Evolutionary conservation across 2,113 vertebrate genomes (phyloP), one percentile per base, ranked within the genome.

Genomic region (Pseudonaja textilis): DNA sequence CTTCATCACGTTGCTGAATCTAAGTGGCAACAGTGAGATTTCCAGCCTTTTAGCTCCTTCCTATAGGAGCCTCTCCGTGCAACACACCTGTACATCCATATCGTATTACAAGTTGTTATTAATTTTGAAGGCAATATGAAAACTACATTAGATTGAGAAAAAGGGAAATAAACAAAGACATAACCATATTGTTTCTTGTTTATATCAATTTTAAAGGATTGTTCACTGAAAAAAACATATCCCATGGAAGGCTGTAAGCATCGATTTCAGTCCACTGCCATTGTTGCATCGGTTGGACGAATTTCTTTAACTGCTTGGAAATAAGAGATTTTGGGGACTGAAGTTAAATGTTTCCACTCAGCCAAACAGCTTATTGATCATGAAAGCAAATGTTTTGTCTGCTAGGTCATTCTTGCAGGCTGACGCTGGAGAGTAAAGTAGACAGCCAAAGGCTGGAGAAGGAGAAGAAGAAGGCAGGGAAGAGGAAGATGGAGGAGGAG

Each of bases 321-420:
- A 23, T 64, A 90, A 64, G 45, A 86, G 56, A 54, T 50, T 42
- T 86, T 16, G 22, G 81, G 29, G 29, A 39, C 14, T 54, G 81
- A 47, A 93, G 90, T 3, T 94, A 86, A 96, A 95, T 96, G 85
- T 91, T 96, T 23, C 50, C 87, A 90, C 91, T 96, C 69, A 96
- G 86, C 86, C 96, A 95, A 95, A 93, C 56, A 95, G 88, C 42
- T 94, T 93, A 96, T 59, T 59, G 90, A 95, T 95, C 93, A 91
- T 93, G 90, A 96, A 96, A 61, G 90, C 96, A 96, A 95, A 96
- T 96, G 95, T 96, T 81, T 95, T 96, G 87, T 95, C 39, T 89
- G 74, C 88, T 95, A 57, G 23, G 20, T 56, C n/a, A 23, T 34
- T 57, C 34, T 22, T 39, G 4, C 11, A 10, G 2, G 5, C 55